Base-by-base conservation (phyloP, 2,888 invertebrate genomes). In the Fabriciana adippe region DNA sequence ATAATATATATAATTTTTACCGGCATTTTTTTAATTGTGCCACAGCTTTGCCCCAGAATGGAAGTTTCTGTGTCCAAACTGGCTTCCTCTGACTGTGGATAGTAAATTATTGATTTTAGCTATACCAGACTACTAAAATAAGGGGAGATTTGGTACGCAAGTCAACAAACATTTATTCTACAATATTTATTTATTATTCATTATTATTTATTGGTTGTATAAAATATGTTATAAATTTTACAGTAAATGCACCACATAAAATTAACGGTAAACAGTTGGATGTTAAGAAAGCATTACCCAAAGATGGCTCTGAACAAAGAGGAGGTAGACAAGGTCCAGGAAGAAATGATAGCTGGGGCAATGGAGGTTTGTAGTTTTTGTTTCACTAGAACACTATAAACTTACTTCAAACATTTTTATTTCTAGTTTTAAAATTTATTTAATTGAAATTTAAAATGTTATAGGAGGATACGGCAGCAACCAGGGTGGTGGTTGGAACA, bases 201-300 rank as follows among this genome's bases (percentile, higher is more conserved):
- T 13, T 66, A 64, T 64, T n/a, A 45, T 68, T 70, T 57, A 59
- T 16, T 0, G 35, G 2, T 53, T 61, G 16, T 54, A 59, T 60
- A 18, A 41, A 41, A 51, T 35, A 65, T 54, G 57, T 53, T 21
- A 16, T 55, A 16, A 64, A 63, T 41, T 47, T 74, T 76, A 76
- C 85, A 96, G 95, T 97, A 80, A 96, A 97, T 88, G 95, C 96
- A 67, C 95, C 96, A 74, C 98, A 98, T 81, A 95, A 95, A 78
- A 95, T 98, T 55, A 96, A 96, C 81, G 97, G 97, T 1, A 97
- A 97, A 83, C 95, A 96, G 79, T 94, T 98, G 45, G 98, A 98
- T 89, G 98, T 98, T 0, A 98, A 98, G 83, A 99, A 99, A 90
- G 98, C 98, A 6, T 90, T 98, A 53, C 97, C 97, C 66, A 97